These are phyloP conservation scores for Strix aluco DNA, from an alignment of 2,113 vertebrate genomes.

Conservation along the genomic window DNA sequence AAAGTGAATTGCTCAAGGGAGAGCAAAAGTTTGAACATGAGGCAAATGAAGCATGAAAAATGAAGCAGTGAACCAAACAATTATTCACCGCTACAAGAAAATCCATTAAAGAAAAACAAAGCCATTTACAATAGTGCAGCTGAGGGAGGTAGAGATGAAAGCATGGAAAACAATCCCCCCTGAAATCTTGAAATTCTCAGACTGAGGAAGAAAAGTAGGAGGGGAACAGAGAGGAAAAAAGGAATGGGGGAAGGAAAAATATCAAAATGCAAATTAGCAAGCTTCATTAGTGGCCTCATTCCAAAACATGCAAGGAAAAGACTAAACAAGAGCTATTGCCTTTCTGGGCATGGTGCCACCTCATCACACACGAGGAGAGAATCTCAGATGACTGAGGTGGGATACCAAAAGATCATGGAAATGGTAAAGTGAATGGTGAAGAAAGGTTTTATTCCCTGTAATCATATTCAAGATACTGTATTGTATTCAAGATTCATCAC, in stretches of 20 bases:
- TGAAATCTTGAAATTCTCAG: conserved; percentile 22
- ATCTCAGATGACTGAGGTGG: not conserved
- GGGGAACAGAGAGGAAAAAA: not conserved
- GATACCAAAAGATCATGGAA: not conserved
- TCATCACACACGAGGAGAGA: not conserved
- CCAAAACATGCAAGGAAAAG: conserved; percentile 16
- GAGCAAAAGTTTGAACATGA: conserved; percentile 65
- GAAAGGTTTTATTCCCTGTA: not conserved
- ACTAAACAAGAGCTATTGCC: not conserved
- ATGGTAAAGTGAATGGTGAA: not conserved
- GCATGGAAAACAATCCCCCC: conserved; percentile 4
- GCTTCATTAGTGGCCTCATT: not conserved
- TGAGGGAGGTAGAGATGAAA: conserved; percentile 62
- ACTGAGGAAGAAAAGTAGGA: not conserved
- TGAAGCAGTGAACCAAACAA: conserved; percentile 63
- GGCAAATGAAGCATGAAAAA: conserved; percentile 66
- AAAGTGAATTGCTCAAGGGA: conserved; percentile 63
- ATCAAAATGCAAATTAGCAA: conserved; percentile 50
- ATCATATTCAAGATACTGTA: not conserved
- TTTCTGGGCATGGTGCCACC: not conserved
- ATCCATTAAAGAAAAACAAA: conserved; percentile 70
- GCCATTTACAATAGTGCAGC: conserved; percentile 12
- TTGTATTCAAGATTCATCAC: not conserved
- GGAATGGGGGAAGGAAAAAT: not conserved
- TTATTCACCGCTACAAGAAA: conserved; percentile 67